Evolutionary conservation across 2,888 invertebrate species (phyloP), one percentile per base, ranked within the genome.

Genomic region (Aphodius granarius): DNA sequence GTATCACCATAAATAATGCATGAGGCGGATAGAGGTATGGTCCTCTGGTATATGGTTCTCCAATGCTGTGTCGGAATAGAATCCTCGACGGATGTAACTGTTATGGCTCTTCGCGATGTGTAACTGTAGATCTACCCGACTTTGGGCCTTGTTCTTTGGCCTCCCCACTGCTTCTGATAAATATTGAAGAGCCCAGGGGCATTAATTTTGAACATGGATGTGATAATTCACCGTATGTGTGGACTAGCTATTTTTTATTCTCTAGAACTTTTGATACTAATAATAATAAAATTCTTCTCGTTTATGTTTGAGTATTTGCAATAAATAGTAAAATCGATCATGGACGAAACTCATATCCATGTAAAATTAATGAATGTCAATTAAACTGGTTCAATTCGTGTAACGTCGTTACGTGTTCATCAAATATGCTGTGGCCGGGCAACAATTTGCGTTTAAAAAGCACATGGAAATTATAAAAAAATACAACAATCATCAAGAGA

Each of bases 341-440:
- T 6, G 13, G 13, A 6, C 43, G 13, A 43, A 43, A 43, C 43
- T 43, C 43, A 43, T 43, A 43, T 43, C 43, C 43, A 75, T 75
- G 71, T 71, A 75, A 75, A 75, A 75, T 75, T 75, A 75, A 75
- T 73, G 75, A 73, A 75, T 66, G 75, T 75, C 75, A 75, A 75
- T 75, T 75, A 72, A 73, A 75, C 22, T 19, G 63, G 66, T 72
- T 63, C 66, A 63, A 66, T 76, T 76, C 23, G 72, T 73, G 66
- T 71, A 72, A 43, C 43, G 43, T 43, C 43, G 43, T 43, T 43
- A 43, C 43, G 13, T 3, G 43, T 13, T 43, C 43, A 43, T 43
- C 43, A 43, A 43, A 43, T 43, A 43, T 43, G 6, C 43, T 43
- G 13, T 43, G 43, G 6, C 13, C 43, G 13, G 9, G 43, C 43